phyloP scores from a whole-genome alignment of 2,888 invertebrate genomes.

The Phortica okadai region DNA sequence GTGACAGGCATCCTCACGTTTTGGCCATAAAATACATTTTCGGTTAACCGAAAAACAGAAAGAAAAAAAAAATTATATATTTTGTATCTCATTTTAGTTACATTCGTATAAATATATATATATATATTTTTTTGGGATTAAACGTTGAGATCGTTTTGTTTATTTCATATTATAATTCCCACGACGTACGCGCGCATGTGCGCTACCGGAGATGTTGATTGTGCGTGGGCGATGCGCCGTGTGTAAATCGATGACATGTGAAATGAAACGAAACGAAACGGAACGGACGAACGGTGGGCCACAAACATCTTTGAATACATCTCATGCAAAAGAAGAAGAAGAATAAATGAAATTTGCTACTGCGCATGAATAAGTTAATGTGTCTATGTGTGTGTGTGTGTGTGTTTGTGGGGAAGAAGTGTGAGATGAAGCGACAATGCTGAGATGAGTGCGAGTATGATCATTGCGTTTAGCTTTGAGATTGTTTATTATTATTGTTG shows the following conservation, averaged over 20 bases:
- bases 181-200: constrained; percentile 45
- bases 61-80: constrained; percentile 42
- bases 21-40: constrained; percentile 72
- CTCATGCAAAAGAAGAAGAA: no score
- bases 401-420: no score
- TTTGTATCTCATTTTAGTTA: constrained; percentile 22
- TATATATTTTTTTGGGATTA: background rate
- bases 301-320: no score
- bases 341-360: no score
- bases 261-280: no score
- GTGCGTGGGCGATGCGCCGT: background rate
- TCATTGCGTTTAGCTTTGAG: no score
- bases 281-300: no score
- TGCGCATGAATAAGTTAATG: no score
- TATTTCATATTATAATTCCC: constrained; percentile 53
- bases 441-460: no score
- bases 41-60: constrained; percentile 51
- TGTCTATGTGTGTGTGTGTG: no score
- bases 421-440: no score
- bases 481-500: background rate
- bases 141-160: constrained; percentile 14
- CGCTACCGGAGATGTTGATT: constrained; percentile 46
- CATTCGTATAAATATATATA: background rate
- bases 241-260: no score
- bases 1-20: constrained; percentile 73